phyloP scores from a whole-genome alignment of 2,888 invertebrate species.

The Masnerella sp. region DNA sequence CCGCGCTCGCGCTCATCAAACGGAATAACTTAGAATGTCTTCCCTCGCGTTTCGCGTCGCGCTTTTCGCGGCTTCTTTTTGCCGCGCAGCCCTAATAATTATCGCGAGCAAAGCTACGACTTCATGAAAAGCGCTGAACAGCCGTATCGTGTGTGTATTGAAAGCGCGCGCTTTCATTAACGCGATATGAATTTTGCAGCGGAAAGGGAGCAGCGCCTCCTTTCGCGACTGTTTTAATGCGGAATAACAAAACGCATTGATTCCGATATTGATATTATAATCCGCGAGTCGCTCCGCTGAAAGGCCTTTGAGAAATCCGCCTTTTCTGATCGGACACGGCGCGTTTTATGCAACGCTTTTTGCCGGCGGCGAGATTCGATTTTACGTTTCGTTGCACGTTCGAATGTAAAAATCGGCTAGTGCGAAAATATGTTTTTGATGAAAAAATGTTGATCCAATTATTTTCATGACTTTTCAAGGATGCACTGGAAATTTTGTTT shows the following conservation, averaged over 20 bases:
- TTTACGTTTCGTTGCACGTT: too few relatives aligned
- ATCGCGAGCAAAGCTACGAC: constrained; percentile 46
- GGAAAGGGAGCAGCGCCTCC: constrained; percentile 28
- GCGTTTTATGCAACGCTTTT: too few relatives aligned
- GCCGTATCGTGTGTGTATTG: constrained; percentile 47
- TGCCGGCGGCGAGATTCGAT: too few relatives aligned
- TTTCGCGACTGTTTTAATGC: constrained; percentile 4
- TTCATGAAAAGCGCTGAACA: constrained; percentile 50
- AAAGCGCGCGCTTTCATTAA: constrained; percentile 58
- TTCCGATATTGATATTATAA: too few relatives aligned
- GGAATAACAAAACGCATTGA: not conserved
- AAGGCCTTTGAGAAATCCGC: too few relatives aligned
- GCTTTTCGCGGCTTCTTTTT: not conserved
- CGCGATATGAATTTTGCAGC: constrained; percentile 54
- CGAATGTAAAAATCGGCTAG: too few relatives aligned
- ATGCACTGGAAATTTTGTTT: too few relatives aligned
- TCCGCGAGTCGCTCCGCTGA: too few relatives aligned
- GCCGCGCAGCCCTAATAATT: constrained; percentile 33
- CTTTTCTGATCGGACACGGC: too few relatives aligned
- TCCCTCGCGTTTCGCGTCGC: not conserved
- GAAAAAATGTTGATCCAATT: too few relatives aligned
- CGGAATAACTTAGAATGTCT: constrained; percentile 6
- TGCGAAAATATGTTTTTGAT: too few relatives aligned
- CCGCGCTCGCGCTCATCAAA: constrained; percentile 3
- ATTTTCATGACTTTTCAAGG: too few relatives aligned